These are phyloP conservation scores for Remorina albescens DNA, from an alignment of 2,797 vertebrate genomes.

Conservation along the genomic window DNA sequence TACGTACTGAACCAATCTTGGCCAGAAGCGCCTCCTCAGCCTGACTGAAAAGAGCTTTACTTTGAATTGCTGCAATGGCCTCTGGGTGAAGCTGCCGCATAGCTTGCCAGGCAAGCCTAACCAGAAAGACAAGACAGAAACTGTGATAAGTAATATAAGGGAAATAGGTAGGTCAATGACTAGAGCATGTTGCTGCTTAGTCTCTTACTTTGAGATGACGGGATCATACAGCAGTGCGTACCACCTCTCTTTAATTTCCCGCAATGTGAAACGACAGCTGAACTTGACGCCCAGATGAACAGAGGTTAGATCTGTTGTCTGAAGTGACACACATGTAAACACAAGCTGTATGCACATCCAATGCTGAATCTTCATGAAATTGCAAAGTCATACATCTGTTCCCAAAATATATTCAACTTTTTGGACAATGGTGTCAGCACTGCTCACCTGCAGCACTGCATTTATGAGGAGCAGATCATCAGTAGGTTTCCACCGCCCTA, in stretches of 20 bases:
- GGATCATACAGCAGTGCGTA: conserved; percentile 96
- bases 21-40: conserved; percentile 91
- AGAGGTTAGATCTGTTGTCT: conserved; percentile 95
- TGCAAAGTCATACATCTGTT: conserved; percentile 4
- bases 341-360: not conserved
- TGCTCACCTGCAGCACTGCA: conserved; percentile 91
- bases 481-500: conserved; percentile 95
- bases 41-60: conserved; percentile 96
- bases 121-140: conserved; percentile 5
- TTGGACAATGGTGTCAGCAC: not conserved
- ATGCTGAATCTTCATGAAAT: not conserved
- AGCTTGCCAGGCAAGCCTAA: conserved; percentile 93
- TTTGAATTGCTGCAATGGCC: conserved; percentile 95
- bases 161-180: too few relatives aligned
- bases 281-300: conserved; percentile 97
- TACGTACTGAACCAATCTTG: conserved; percentile 92
- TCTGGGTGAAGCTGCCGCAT: conserved; percentile 97
- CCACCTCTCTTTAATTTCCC: conserved; percentile 97
- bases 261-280: conserved; percentile 95
- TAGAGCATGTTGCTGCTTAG: too few relatives aligned
- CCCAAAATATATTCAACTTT: not conserved
- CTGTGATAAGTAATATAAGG: too few relatives aligned
- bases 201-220: conserved; percentile 95
- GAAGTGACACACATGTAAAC: conserved; percentile 22
- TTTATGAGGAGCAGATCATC: conserved; percentile 96